Evolutionary conservation across 35 echinoderm and acorn worm genomes (phyloP).

Genomic region (Holothuria glaberrima): DNA sequence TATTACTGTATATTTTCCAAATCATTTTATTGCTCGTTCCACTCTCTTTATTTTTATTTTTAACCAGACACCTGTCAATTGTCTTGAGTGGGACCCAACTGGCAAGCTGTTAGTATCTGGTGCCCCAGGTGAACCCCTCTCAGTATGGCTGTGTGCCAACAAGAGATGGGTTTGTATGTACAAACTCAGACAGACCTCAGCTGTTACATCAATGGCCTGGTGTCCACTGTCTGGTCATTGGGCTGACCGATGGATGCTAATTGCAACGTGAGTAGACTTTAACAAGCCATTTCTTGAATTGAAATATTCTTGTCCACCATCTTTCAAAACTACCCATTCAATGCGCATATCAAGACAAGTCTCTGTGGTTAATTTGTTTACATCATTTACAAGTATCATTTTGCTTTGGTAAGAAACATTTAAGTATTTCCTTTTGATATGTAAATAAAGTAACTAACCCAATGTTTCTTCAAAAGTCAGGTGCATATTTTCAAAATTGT

Average conservation of each 20-base stretch:
- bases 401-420: too few relatives aligned
- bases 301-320: neutral
- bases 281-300: neutral
- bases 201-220: constrained; percentile 55
- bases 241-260: constrained; percentile 52
- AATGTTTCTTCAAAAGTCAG: too few relatives aligned
- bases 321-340: too few relatives aligned
- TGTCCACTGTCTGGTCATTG: constrained; percentile 55
- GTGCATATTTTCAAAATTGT: too few relatives aligned
- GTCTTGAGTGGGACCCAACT: constrained; percentile 84
- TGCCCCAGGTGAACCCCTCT: constrained; percentile 77
- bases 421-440: too few relatives aligned
- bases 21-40: too few relatives aligned
- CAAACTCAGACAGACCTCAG: constrained; percentile 72
- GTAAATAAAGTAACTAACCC: too few relatives aligned
- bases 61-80: constrained; percentile 66
- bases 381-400: neutral
- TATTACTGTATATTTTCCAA: too few relatives aligned
- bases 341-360: too few relatives aligned
- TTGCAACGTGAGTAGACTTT: neutral
- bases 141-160: constrained; percentile 77
- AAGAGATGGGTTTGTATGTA: constrained; percentile 73
- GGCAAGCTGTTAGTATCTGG: constrained; percentile 86
- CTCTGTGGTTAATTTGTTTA: too few relatives aligned
- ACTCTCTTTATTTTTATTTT: neutral